Evolutionary conservation across 2,113 vertebrate species (phyloP).

Genomic region (Gallinago undulata): DNA sequence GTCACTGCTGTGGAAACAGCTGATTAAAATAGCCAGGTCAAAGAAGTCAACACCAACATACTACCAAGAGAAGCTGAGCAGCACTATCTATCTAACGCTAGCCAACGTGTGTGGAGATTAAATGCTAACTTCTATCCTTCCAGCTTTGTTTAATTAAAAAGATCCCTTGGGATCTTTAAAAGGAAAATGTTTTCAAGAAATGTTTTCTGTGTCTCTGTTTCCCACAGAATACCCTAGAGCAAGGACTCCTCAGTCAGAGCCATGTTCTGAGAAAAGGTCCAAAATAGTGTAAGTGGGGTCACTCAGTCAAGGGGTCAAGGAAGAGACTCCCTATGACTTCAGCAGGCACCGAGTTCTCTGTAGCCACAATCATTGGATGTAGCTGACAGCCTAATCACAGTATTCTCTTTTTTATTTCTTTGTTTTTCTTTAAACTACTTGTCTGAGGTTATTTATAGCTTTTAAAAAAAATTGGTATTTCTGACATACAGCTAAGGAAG

Average conservation of each 20-base stretch:
- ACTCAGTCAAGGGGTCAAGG: not conserved
- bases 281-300: not conserved
- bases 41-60: not conserved
- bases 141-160: not conserved
- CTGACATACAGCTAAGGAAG: not conserved
- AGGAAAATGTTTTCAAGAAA: not conserved
- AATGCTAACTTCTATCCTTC: not conserved
- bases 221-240: rapidly evolving
- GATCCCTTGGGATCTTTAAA: not conserved
- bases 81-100: not conserved
- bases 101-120: not conserved
- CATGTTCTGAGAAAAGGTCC: not conserved
- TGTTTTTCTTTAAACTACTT: not conserved
- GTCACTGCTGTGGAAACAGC: not conserved
- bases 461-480: not conserved
- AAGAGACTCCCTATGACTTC: not conserved
- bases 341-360: not conserved
- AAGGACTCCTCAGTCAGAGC: not conserved
- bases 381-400: not conserved
- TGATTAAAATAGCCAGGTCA: not conserved
- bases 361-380: not conserved
- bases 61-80: not conserved
- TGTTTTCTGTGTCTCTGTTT: not conserved
- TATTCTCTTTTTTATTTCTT: not conserved
- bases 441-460: not conserved